phyloP scores from a whole-genome alignment of 2,888 invertebrate genomes.

The Lacanobia oleracea region DNA sequence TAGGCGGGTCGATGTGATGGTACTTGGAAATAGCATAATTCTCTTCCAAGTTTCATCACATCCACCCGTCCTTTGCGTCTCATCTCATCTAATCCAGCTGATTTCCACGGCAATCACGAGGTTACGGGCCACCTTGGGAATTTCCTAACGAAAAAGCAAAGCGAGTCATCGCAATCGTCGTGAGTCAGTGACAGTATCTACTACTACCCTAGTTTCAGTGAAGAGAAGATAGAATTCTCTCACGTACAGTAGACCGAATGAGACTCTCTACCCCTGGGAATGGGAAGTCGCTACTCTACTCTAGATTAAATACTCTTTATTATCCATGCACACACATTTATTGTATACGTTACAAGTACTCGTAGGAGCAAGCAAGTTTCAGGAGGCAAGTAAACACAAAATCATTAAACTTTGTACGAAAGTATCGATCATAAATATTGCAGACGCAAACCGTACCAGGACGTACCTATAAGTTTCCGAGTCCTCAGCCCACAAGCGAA shows the following conservation, averaged over 20 bases:
- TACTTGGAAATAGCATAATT: too few relatives aligned
- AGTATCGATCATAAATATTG: slow-evolving; percentile 1
- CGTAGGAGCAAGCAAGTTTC: neutral
- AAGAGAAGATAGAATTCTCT: too few relatives aligned
- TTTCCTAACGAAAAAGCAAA: neutral
- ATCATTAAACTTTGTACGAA: neutral
- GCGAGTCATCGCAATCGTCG: too few relatives aligned
- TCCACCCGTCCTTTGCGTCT: neutral
- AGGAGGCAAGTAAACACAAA: neutral
- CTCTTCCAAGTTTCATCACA: too few relatives aligned
- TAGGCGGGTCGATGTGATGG: too few relatives aligned
- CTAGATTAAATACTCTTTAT: neutral
- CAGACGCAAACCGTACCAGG: neutral
- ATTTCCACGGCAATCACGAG: too few relatives aligned
- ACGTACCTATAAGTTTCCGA: neutral
- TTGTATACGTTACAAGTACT: neutral
- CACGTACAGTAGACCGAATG: too few relatives aligned
- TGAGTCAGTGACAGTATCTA: too few relatives aligned
- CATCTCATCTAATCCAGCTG: neutral
- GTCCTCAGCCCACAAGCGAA: neutral
- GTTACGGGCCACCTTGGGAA: neutral
- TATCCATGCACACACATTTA: neutral
- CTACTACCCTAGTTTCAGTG: too few relatives aligned
- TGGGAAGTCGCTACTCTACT: too few relatives aligned
- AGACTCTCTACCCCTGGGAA: too few relatives aligned